Evolutionary conservation across 2,888 invertebrate species (phyloP), one percentile per base, ranked within the genome.

Genomic region (Sarcophaga caerulescens): DNA sequence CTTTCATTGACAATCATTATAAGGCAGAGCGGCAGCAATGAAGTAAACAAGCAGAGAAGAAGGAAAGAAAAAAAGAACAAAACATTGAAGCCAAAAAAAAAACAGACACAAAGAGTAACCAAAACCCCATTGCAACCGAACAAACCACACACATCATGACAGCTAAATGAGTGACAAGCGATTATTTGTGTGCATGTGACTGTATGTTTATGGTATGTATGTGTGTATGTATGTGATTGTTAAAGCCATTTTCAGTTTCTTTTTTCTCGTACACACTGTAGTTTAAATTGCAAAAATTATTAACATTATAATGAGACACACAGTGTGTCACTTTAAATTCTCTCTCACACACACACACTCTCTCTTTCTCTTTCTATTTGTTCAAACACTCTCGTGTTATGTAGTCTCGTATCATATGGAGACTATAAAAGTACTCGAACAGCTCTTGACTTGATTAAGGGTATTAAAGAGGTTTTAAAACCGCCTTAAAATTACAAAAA

Each of bases 261-360:
- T 35, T 35, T 35, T 8, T 35, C 1, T 35, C 1, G 62, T 12
- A 52, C 8, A 25, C 35, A 66, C 47, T 52, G 60, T 68, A 77
- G 60, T 77, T 83, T 59, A 63, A 81, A 63, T 77, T 77, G n/a
- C 23, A 80, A 45, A 59, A 60, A 21, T 25, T 23, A 85, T 83
- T 81, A 83, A 81, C 80, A 83, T 74, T 74, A 59, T 83, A 85
- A 85, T 83, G 85, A 85, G 83, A 83, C 80, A 77, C 35, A 10
- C 35, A n/a, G n/a, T 10, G 73, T 83, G 80, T 81, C 80, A 83
- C 73, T 73, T 83, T 74, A 77, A 85, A 77, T 85, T 77, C 74
- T 71, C 65, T 77, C 52, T 79, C 14, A 59, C 44, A 66, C 35
- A 63, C 62, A 71, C 47, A n/a, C 35, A 1, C 35, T 35, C 35